Base-by-base conservation (phyloP, 2,888 invertebrate species). In the Melitaea athalia region DNA sequence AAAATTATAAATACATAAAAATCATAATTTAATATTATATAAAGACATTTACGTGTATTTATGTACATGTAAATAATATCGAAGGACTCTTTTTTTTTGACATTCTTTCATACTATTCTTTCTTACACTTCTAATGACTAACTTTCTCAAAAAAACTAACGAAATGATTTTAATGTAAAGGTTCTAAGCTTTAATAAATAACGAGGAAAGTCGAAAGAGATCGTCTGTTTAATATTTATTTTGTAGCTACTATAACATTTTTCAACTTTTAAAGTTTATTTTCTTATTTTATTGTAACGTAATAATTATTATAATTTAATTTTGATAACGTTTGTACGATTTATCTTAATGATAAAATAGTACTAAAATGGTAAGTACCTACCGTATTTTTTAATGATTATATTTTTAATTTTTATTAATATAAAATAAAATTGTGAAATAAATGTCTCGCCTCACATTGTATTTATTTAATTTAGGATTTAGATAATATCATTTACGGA, bases 181-280 rank as follows among this genome's bases (percentile, higher is more conserved):
- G 57, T 57, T 42, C 33, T 42, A 38, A 57, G 57, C 57, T 57
- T 57, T 57, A 57, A 57, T 57, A 57, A 33, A 55, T 33, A 55
- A 55, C n/a, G 55, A 57, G 10, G n/a, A 15, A 57, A 57, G 42
- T 57, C 57, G 42, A 57, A 57, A 12, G 33, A 7, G 2, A 33
- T 55, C 53, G 53, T 33, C 53, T 55, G 33, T 55, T 55, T 12
- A 33, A 24, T 55, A 55, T 55, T 55, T 55, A 55, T 55, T 24
- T 55, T 12, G 52, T n/a, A 31, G 24, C 24, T 55, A 55, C 33
- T 7, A 55, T 55, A 55, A 55, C 33, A 14, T 57, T 57, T 50
- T 42, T 42, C 57, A 57, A 57, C 57, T 57, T 42, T 57, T 57
- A 57, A 15, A 57, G 57, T 57, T 42, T 57, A 57, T 57, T 57